Conservation (phyloP, 1,140 invertebrate species). For the Megathymus violae region DNA sequence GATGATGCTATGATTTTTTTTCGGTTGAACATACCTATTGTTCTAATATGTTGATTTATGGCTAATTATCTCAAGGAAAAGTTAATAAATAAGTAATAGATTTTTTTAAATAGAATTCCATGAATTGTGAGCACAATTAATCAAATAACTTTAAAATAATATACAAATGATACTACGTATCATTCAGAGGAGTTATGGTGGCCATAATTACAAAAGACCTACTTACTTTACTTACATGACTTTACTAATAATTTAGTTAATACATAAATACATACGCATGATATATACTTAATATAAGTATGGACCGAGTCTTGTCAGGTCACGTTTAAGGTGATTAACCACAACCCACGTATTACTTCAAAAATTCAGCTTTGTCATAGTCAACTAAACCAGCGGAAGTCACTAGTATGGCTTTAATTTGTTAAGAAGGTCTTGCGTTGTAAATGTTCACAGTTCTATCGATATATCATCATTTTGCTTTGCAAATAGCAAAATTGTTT, state of each 20-base stretch:
- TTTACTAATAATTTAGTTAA: no score
- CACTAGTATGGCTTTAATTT: not conserved
- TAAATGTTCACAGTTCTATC: not conserved
- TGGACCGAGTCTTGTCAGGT: not conserved
- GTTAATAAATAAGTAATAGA: no score
- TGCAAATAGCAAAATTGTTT: not conserved
- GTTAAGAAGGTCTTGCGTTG: not conserved
- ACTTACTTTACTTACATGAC: no score
- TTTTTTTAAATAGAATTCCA: no score
- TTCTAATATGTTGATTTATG: not conserved
- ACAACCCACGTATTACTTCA: not conserved
- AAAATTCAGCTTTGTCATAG: constrained; percentile 5
- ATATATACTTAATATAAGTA: not conserved
- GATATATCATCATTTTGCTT: not conserved
- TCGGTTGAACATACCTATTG: constrained; percentile 2
- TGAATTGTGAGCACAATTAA: no score
- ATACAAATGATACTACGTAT: no score
- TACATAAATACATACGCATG: not conserved
- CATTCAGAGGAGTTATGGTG: no score
- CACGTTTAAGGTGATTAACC: constrained; percentile 6
- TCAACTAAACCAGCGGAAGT: not conserved
- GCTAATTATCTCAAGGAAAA: no score
- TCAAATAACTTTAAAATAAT: no score
- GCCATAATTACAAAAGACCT: no score
- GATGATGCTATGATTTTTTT: constrained; percentile 63